Evolutionary conservation across 2,113 vertebrate species (phyloP).

Genomic region (Procapra przewalskii): DNA sequence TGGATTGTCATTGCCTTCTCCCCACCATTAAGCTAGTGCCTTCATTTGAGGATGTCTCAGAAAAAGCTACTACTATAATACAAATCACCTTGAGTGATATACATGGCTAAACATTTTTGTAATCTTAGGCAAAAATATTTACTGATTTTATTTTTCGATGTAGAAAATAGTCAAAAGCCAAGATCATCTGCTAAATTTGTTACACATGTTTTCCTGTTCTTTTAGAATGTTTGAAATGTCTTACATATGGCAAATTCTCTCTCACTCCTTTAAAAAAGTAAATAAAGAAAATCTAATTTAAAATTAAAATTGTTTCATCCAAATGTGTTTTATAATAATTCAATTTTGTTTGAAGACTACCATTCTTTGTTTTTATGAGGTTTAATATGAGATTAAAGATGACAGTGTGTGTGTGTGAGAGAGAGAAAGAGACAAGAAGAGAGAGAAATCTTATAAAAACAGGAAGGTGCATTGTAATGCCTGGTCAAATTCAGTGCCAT

Average conservation of each 20-base stretch:
- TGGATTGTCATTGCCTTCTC: too few relatives aligned
- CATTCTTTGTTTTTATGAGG: neutral
- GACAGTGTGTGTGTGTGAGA: accelerated
- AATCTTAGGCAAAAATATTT: neutral
- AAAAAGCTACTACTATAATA: neutral
- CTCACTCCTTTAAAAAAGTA: neutral
- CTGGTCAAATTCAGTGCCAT: neutral
- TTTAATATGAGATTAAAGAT: neutral
- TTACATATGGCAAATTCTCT: neutral
- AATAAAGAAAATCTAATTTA: neutral
- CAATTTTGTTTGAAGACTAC: neutral
- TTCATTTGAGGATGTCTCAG: neutral
- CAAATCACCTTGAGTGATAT: neutral
- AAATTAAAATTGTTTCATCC: neutral
- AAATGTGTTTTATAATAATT: neutral
- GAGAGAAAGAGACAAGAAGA: neutral
- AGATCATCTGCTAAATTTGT: too few relatives aligned
- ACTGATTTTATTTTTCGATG: neutral
- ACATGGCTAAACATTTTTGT: neutral
- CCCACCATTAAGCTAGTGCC: neutral
- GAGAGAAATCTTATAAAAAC: neutral
- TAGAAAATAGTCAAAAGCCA: conserved; percentile 1
- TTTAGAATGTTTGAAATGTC: neutral
- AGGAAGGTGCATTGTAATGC: neutral
- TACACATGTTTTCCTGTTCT: too few relatives aligned